A percentile compares a stretch with the other conserved stretches of the same genome.
Evolutionary conservation across 2,888 invertebrate species (phyloP).

Genomic region (Hypselothyrea guttata): DNA sequence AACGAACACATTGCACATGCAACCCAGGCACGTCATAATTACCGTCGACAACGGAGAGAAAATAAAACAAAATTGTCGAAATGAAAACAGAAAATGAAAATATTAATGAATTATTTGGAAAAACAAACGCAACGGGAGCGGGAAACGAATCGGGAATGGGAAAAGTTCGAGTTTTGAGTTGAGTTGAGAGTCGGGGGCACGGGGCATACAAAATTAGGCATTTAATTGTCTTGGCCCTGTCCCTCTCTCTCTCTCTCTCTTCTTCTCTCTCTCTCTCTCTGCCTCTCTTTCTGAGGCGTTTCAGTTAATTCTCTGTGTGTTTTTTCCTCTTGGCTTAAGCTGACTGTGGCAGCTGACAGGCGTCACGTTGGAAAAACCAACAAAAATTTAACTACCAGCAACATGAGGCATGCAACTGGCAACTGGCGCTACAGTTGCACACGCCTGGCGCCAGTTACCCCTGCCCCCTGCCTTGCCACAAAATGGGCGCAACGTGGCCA

Average conservation of each 20-base stretch:
- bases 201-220: slow-evolving; percentile 72
- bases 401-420: slow-evolving; percentile 55
- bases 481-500: slow-evolving; percentile 73
- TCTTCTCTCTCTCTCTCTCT: slow-evolving; percentile 11
- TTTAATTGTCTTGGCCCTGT: slow-evolving; percentile 66
- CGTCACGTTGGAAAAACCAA: slow-evolving; percentile 72
- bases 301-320: slow-evolving; percentile 4
- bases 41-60: slow-evolving; percentile 53
- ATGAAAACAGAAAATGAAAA: slow-evolving; percentile 57
- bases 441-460: slow-evolving; percentile 57
- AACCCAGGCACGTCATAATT: slow-evolving; percentile 78
- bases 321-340: slow-evolving; percentile 28
- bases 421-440: slow-evolving; percentile 62
- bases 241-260: slow-evolving; percentile 10
- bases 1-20: slow-evolving; percentile 57
- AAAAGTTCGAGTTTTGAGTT: neutral
- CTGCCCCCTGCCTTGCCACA: slow-evolving; percentile 35
- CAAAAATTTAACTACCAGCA: slow-evolving; percentile 70
- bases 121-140: slow-evolving; percentile 60
- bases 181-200: slow-evolving; percentile 34
- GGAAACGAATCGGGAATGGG: slow-evolving; percentile 5
- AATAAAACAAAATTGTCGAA: slow-evolving; percentile 7
- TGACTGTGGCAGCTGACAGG: slow-evolving; percentile 69
- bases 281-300: slow-evolving; percentile 9
- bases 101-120: slow-evolving; percentile 82